Conservation (phyloP, 2,113 vertebrate species). For the Poecilia latipinna region DNA sequence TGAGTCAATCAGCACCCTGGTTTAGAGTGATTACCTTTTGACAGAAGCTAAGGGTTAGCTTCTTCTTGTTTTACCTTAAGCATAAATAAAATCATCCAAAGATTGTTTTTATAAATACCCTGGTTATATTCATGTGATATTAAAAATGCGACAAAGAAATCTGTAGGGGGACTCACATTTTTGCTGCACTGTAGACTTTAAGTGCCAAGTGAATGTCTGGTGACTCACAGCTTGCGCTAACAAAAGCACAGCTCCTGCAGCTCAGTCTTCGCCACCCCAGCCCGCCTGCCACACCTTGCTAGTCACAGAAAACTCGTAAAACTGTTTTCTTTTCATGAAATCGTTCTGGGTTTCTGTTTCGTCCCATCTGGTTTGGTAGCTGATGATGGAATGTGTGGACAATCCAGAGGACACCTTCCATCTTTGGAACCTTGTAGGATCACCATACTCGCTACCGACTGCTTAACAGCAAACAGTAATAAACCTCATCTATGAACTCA, state of each 20-base stretch:
- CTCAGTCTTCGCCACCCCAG: background rate
- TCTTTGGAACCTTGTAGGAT: background rate
- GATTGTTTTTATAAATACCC: background rate
- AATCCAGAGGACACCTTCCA: conserved; percentile 14
- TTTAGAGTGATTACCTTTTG: no score
- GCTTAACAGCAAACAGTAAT: conserved; percentile 14
- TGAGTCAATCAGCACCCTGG: no score
- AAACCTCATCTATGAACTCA: conserved; percentile 3
- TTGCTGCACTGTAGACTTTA: conserved; percentile 1
- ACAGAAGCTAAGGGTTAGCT: no score
- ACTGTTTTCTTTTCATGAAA: background rate
- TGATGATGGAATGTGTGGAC: conserved; percentile 84
- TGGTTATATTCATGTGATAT: background rate
- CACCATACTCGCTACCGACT: background rate
- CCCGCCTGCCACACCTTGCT: conserved; percentile 13
- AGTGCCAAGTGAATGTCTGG: conserved; percentile 20
- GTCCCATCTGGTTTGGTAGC: conserved; percentile 23
- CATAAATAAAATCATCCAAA: no score
- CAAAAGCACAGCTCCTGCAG: conserved; percentile 74
- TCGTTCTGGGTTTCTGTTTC: conserved; percentile 4
- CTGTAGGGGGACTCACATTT: background rate
- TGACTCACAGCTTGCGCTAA: conserved; percentile 15
- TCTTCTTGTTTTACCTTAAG: no score
- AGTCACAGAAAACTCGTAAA: conserved; percentile 8
- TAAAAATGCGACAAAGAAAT: background rate